Conservation (phyloP, 1,140 invertebrate species). For the Zaprionus africanus region DNA sequence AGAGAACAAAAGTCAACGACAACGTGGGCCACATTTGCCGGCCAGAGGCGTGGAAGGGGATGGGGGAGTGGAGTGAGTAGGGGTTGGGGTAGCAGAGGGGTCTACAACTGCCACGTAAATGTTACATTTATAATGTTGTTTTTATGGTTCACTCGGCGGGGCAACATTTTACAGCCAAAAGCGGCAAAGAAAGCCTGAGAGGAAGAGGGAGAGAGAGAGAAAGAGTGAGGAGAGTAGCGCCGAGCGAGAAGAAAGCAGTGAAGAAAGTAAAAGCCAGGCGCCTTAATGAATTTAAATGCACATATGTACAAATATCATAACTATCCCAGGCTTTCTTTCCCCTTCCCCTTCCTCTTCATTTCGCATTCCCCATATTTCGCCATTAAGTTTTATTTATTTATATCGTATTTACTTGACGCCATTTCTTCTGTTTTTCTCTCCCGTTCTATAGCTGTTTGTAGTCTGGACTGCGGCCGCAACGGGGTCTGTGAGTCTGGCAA, state of each 20-base stretch:
- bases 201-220: background rate
- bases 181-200: background rate
- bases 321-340: background rate
- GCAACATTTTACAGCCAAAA: constrained; percentile 39
- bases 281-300: constrained; percentile 52
- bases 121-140: constrained; percentile 80
- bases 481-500: constrained; percentile 95
- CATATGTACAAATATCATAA: constrained; percentile 37
- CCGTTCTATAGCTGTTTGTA: constrained; percentile 90
- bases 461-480: constrained; percentile 95
- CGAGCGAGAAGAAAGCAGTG: background rate
- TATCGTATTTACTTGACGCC: constrained; percentile 8
- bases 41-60: background rate
- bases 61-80: background rate
- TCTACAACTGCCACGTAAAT: constrained; percentile 64
- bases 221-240: background rate
- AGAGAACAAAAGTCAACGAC: constrained; percentile 73
- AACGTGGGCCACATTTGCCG: constrained; percentile 26
- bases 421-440: background rate
- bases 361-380: background rate
- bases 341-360: background rate
- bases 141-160: constrained; percentile 68
- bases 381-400: constrained; percentile 31
- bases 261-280: background rate
- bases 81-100: constrained; percentile 11